phyloP scores from a whole-genome alignment of 2,888 invertebrate genomes.

The Bimastos eiseni region DNA sequence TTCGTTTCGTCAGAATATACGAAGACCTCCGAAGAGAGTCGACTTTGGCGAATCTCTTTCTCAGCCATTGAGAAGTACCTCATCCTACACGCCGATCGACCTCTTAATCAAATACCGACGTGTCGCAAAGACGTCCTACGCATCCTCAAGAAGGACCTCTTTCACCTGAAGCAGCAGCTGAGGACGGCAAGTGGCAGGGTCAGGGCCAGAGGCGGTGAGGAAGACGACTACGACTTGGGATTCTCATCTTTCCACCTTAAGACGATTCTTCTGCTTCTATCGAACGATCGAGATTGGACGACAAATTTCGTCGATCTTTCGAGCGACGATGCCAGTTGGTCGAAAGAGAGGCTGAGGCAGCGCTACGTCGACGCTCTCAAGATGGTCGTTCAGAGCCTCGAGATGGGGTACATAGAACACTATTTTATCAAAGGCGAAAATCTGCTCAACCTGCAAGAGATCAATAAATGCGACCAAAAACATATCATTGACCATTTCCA shows the following conservation, averaged over 20 bases:
- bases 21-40: neutral
- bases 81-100: neutral
- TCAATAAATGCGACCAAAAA: neutral
- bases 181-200: neutral
- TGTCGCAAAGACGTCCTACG: neutral
- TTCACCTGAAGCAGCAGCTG: neutral
- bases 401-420: neutral
- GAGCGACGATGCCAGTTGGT: neutral
- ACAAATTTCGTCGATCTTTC: neutral
- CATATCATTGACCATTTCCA: neutral
- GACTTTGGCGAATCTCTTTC: slow-evolving; percentile 7
- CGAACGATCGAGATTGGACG: neutral
- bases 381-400: neutral
- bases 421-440: slow-evolving; percentile 13
- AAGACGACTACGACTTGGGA: neutral
- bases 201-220: neutral
- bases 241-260: neutral
- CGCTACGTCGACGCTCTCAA: neutral
- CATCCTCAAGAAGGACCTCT: neutral
- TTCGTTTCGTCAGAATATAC: neutral
- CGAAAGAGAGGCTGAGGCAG: neutral
- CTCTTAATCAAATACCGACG: neutral
- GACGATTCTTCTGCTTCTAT: slow-evolving; percentile 4
- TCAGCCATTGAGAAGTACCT: neutral
- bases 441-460: neutral